phyloP scores from a whole-genome alignment of 2,888 invertebrate species.

The Clusia tigrina region DNA sequence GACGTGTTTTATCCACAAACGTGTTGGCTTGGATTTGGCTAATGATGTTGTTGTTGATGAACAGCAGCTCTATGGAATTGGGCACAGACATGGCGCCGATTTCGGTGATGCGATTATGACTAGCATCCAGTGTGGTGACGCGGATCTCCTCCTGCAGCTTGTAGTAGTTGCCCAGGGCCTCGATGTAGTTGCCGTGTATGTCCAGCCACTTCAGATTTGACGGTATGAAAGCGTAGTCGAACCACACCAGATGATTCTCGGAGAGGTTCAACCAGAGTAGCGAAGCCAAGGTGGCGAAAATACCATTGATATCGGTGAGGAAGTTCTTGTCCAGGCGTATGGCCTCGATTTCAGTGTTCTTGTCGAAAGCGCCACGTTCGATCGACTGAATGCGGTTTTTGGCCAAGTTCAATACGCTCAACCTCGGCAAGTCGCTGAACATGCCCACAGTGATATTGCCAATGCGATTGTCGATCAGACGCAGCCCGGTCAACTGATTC shows the following conservation, averaged over 20 bases:
- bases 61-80: slow-evolving; percentile 85
- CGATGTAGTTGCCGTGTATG: slow-evolving; percentile 88
- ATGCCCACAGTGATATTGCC: slow-evolving; percentile 84
- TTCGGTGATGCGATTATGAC: slow-evolving; percentile 86
- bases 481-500: slow-evolving; percentile 84
- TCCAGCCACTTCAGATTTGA: slow-evolving; percentile 90
- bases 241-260: slow-evolving; percentile 91
- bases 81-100: slow-evolving; percentile 86
- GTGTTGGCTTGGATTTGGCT: slow-evolving; percentile 83
- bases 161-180: slow-evolving; percentile 87
- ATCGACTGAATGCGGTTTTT: slow-evolving; percentile 88
- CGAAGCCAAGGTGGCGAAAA: slow-evolving; percentile 84
- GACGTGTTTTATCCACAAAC: slow-evolving; percentile 83
- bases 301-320: slow-evolving; percentile 87
- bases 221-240: slow-evolving; percentile 92
- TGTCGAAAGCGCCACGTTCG: slow-evolving; percentile 83
- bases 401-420: slow-evolving; percentile 87
- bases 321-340: slow-evolving; percentile 89
- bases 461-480: slow-evolving; percentile 89
- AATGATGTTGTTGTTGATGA: slow-evolving; percentile 89
- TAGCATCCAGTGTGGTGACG: slow-evolving; percentile 86
- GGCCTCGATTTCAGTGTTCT: slow-evolving; percentile 83
- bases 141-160: slow-evolving; percentile 82
- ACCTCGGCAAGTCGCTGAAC: slow-evolving; percentile 84
- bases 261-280: slow-evolving; percentile 88